Evolutionary conservation across 2,113 vertebrate species (phyloP).

Genomic region (Gracilinanus agilis): DNA sequence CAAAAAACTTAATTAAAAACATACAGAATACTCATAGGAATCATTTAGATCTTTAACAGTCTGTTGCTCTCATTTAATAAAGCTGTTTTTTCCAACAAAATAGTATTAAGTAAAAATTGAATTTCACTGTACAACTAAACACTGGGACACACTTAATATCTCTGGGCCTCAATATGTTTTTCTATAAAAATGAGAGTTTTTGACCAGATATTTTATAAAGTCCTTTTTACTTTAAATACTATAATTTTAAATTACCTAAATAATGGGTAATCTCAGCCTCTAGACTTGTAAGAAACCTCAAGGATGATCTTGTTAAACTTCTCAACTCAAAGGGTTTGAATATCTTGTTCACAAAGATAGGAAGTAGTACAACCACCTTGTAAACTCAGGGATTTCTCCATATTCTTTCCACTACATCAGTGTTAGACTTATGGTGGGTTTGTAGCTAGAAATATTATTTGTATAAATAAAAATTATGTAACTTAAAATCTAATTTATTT

Average conservation of each 20-base stretch:
- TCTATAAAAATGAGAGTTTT: not conserved
- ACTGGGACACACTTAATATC: not conserved
- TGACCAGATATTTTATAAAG: not conserved
- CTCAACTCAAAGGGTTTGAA: not conserved
- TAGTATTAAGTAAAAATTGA: not conserved
- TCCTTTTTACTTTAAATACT: not conserved
- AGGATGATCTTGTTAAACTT: not conserved
- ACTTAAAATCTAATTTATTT: not conserved
- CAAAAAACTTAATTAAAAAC: slow-evolving; percentile 13
- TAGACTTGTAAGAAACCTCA: not conserved
- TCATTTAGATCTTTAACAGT: not conserved
- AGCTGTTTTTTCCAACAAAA: slow-evolving; percentile 37
- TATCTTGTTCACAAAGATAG: not conserved
- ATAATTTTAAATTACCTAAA: not conserved
- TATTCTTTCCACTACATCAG: not conserved
- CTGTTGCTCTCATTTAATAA: slow-evolving; percentile 5
- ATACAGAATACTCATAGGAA: not conserved
- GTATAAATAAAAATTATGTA: not conserved
- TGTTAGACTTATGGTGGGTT: not conserved
- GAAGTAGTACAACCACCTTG: not conserved
- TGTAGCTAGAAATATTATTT: not conserved
- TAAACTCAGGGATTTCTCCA: not conserved
- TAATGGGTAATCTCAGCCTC: not conserved
- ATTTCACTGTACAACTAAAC: slow-evolving; percentile 22
- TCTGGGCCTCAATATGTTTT: not conserved